These are phyloP conservation scores for Aradus depressus DNA, from an alignment of 2,888 invertebrate genomes.

Conservation along the genomic window DNA sequence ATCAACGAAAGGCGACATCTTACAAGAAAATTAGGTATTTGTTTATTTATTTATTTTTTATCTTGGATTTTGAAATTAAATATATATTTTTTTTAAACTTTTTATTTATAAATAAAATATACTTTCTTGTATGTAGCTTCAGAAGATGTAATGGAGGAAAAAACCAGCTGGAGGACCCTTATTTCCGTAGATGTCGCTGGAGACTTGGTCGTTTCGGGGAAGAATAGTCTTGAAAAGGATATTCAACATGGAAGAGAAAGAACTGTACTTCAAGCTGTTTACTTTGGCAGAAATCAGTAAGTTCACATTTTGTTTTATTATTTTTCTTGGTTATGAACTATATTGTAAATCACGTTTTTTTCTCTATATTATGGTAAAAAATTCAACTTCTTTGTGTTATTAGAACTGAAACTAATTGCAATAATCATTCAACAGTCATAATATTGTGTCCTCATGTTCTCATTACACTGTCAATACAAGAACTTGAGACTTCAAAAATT, in stretches of 20 bases:
- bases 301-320: conserved; percentile 13
- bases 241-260: conserved; percentile 80
- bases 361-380: conserved; percentile 5
- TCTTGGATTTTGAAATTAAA: not conserved
- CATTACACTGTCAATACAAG: not conserved
- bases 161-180: conserved; percentile 62
- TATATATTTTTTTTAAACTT: not conserved
- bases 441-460: not conserved
- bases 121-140: conserved; percentile 26
- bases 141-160: conserved; percentile 59
- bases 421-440: no score
- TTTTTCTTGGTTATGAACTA: not conserved
- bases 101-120: not conserved
- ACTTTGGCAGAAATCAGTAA: conserved; percentile 51
- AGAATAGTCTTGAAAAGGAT: conserved; percentile 73
- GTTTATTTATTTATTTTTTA: not conserved
- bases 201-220: conserved; percentile 49
- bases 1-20: conserved; percentile 69
- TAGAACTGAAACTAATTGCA: not conserved
- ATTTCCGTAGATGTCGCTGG: conserved; percentile 57
- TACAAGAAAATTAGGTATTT: conserved; percentile 57
- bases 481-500: not conserved
- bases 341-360: conserved; percentile 14
- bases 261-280: conserved; percentile 64
- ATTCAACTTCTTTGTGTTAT: not conserved